Evolutionary conservation across 2,113 vertebrate species (phyloP).

Genomic region (Henicopernis longicauda): DNA sequence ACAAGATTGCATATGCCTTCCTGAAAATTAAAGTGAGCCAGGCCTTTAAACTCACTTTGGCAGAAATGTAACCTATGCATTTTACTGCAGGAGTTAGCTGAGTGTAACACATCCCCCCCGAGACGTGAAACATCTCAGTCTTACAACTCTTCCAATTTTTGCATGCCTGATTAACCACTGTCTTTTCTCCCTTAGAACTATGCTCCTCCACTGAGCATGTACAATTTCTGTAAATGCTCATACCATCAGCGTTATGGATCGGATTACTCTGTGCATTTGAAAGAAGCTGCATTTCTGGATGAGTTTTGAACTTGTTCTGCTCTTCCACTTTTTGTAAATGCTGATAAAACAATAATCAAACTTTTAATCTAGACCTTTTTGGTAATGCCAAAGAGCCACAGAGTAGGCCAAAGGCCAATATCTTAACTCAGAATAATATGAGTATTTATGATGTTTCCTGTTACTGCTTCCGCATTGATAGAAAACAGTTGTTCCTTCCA

Average conservation of each 20-base stretch:
- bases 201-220: not conserved
- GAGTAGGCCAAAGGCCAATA: not conserved
- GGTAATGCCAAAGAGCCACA: not conserved
- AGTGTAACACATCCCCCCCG: not conserved
- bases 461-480: not conserved
- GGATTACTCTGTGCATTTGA: not conserved
- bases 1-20: not conserved
- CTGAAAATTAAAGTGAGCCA: not conserved
- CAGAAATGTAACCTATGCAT: not conserved
- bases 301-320: not conserved
- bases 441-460: not conserved
- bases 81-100: not conserved
- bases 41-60: not conserved
- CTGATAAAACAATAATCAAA: not conserved
- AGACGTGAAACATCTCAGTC: not conserved
- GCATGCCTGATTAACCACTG: not conserved
- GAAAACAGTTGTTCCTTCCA: not conserved
- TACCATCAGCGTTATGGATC: accelerated
- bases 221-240: not conserved
- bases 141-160: not conserved
- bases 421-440: not conserved
- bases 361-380: not conserved
- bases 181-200: not conserved
- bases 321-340: not conserved
- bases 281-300: not conserved